Conservation (phyloP, 2,888 invertebrate species). For the Orchestes rusci region DNA sequence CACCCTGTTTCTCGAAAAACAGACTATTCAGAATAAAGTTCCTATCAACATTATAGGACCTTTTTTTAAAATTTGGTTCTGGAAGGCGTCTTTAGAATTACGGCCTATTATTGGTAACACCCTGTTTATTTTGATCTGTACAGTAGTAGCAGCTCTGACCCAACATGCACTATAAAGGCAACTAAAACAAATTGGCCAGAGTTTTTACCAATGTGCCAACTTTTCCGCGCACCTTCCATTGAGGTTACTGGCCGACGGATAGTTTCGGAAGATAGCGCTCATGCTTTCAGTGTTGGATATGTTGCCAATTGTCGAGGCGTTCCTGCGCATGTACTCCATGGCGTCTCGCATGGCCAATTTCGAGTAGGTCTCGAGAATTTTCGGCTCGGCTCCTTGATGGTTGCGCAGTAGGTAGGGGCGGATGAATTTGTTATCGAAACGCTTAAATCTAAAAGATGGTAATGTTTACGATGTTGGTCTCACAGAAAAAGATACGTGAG, state of each 20-base stretch:
- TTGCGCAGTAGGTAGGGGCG: constrained; percentile 81
- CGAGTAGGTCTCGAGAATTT: constrained; percentile 89
- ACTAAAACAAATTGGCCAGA: too few relatives aligned
- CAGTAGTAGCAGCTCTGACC: too few relatives aligned
- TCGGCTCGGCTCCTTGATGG: constrained; percentile 83
- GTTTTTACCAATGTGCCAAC: constrained; percentile 51
- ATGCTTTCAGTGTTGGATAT: constrained; percentile 85
- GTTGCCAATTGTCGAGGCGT: constrained; percentile 80
- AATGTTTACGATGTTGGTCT: too few relatives aligned
- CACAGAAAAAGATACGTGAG: constrained; percentile 1
- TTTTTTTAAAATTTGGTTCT: too few relatives aligned
- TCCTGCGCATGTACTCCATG: constrained; percentile 82
- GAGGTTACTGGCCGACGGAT: constrained; percentile 67
- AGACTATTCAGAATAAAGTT: too few relatives aligned
- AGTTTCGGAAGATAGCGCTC: constrained; percentile 86
- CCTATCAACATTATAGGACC: too few relatives aligned
- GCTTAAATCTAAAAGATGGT: constrained; percentile 70
- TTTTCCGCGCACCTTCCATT: constrained; percentile 71
- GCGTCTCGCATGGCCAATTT: constrained; percentile 91
- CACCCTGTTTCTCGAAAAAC: too few relatives aligned
- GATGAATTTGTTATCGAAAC: constrained; percentile 90
- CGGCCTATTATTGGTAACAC: too few relatives aligned
- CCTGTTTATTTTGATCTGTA: too few relatives aligned
- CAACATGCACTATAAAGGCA: too few relatives aligned
- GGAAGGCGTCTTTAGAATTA: too few relatives aligned